Evolutionary conservation across 2,888 invertebrate genomes (phyloP).

Genomic region (Odontothrips loti): DNA sequence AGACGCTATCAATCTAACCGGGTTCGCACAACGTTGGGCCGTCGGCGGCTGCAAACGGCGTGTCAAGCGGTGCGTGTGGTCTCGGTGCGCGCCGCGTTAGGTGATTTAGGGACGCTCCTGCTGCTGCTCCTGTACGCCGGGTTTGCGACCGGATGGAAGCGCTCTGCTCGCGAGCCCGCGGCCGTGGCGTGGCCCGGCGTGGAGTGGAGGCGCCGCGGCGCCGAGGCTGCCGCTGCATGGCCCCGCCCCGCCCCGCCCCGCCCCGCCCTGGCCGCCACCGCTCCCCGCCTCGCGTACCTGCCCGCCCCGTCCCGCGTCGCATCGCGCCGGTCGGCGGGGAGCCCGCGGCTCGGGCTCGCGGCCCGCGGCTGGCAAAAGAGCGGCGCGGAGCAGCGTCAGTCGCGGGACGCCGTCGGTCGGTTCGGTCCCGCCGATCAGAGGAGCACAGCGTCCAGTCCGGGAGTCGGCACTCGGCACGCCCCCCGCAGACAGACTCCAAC

Average conservation of each 20-base stretch:
- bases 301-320: background rate
- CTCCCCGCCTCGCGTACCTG: background rate
- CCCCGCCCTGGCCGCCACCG: background rate
- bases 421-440: background rate
- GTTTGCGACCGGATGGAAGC: slow-evolving; percentile 6
- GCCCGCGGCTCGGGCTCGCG: background rate
- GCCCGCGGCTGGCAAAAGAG: background rate
- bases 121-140: too few species aligned
- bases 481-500: background rate
- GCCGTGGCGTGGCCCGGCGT: background rate
- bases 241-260: background rate
- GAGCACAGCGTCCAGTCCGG: background rate
- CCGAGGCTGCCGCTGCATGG: background rate
- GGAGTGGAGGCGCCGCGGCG: background rate
- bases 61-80: too few species aligned
- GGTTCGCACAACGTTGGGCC: too few species aligned
- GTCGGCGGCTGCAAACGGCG: too few species aligned
- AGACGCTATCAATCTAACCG: too few species aligned
- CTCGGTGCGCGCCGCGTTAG: too few species aligned
- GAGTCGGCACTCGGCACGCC: background rate
- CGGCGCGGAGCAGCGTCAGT: background rate
- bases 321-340: background rate
- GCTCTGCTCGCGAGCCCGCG: background rate
- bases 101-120: too few species aligned
- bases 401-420: background rate